Evolutionary conservation across 1,140 invertebrate genomes (phyloP).

Genomic region (Psix sp.): DNA sequence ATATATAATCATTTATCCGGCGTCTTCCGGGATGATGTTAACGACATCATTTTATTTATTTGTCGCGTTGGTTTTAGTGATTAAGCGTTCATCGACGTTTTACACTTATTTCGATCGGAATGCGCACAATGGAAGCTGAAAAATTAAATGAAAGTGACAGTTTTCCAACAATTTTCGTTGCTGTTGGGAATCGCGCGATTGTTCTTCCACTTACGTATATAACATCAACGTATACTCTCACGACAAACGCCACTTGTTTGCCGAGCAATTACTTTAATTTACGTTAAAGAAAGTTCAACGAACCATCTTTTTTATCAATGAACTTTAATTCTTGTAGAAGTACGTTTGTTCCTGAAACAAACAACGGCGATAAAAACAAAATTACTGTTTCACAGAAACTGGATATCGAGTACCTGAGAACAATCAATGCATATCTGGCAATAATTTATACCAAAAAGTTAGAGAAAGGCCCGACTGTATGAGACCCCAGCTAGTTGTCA

Average conservation of each 20-base stretch:
- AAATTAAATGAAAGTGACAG: constrained; percentile 11
- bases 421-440: no score
- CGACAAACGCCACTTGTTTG: constrained; percentile 19
- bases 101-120: background rate
- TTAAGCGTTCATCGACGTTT: background rate
- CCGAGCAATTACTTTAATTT: constrained; percentile 29
- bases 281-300: constrained; percentile 21
- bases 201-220: constrained; percentile 5
- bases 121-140: background rate
- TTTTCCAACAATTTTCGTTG: constrained; percentile 13
- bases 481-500: constrained; percentile 11
- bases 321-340: background rate
- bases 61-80: background rate
- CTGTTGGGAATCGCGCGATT: constrained; percentile 9
- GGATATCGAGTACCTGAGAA: background rate
- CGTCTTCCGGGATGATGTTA: background rate
- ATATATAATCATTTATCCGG: background rate
- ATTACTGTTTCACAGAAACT: background rate
- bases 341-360: background rate
- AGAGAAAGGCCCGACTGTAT: constrained; percentile 13
- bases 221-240: constrained; percentile 9
- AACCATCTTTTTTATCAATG: constrained; percentile 1
- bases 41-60: background rate
- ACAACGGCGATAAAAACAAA: background rate
- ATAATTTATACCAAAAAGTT: constrained; percentile 12